A percentile compares a stretch with the other conserved stretches of the same genome.
Conservation (phyloP, 2,797 vertebrate species). For the Psittacula derbiana region DNA sequence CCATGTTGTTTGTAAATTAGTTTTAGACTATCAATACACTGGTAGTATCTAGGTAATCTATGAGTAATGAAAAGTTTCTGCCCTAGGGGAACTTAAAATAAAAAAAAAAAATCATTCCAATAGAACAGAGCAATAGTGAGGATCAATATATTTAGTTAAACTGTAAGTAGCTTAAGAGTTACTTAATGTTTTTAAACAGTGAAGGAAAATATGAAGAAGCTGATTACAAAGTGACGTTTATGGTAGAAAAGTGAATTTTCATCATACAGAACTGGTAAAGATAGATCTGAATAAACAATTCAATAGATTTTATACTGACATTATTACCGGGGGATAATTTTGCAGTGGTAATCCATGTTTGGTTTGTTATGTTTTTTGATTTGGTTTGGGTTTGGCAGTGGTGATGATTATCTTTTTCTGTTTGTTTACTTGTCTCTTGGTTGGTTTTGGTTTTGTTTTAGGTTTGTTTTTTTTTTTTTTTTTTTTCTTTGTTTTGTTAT, state of each 20-base stretch:
- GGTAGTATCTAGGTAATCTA: not conserved
- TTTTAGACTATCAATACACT: not conserved
- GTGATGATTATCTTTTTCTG: not conserved
- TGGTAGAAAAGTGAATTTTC: not conserved
- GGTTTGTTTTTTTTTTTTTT: not conserved
- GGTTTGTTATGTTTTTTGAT: not conserved
- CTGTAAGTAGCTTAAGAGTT: not conserved
- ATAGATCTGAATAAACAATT: not conserved
- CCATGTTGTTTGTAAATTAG: not conserved
- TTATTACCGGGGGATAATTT: not conserved
- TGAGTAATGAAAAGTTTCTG: not conserved
- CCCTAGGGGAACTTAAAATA: not conserved
- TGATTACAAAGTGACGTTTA: not conserved
- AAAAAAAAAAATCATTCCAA: not conserved
- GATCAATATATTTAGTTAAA: not conserved
- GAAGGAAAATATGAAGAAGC: not conserved
- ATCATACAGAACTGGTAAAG: not conserved
- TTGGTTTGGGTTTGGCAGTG: not conserved
- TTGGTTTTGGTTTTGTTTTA: fast-evolving
- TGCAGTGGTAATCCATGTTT: not conserved
- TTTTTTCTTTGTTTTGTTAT: not conserved
- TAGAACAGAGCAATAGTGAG: not conserved
- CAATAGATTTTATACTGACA: not conserved
- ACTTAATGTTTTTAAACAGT: not conserved
- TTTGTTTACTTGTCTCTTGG: not conserved